phyloP scores from a whole-genome alignment of 2,797 vertebrate species.

The Hapalemur alaotrensis region DNA sequence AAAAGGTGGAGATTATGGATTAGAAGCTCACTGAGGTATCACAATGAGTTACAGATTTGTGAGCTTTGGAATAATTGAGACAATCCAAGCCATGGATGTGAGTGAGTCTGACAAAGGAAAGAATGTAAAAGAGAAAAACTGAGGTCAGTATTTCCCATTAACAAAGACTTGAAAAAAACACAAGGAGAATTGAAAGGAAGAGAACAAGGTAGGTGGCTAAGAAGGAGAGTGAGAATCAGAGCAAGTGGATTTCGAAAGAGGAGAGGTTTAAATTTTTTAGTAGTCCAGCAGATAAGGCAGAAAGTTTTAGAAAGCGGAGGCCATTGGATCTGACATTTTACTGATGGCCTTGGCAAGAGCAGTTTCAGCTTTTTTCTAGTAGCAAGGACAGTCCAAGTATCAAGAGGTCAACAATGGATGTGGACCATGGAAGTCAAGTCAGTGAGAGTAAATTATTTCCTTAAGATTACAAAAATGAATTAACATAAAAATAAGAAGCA shows the following conservation, averaged over 20 bases:
- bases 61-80: not conserved
- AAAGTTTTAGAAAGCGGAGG: not conserved
- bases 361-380: not conserved
- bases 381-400: no score
- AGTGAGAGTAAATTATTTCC: not conserved
- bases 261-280: not conserved
- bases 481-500: not conserved
- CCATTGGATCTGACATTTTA: not conserved
- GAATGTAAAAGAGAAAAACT: not conserved
- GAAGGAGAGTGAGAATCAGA: not conserved
- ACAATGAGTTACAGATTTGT: not conserved
- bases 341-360: not conserved
- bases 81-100: not conserved
- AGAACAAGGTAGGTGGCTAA: not conserved
- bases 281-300: not conserved
- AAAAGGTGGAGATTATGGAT: not conserved
- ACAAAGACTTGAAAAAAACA: not conserved
- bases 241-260: not conserved
- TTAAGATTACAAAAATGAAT: not conserved
- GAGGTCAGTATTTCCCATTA: not conserved
- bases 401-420: not conserved
- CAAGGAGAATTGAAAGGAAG: not conserved
- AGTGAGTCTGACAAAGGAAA: not conserved
- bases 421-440: not conserved
- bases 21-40: not conserved